A percentile compares a stretch with the other conserved stretches of the same genome.
These are phyloP conservation scores for Drosophila anomalata DNA, from an alignment of 2,888 invertebrate species.

Conservation along the genomic window DNA sequence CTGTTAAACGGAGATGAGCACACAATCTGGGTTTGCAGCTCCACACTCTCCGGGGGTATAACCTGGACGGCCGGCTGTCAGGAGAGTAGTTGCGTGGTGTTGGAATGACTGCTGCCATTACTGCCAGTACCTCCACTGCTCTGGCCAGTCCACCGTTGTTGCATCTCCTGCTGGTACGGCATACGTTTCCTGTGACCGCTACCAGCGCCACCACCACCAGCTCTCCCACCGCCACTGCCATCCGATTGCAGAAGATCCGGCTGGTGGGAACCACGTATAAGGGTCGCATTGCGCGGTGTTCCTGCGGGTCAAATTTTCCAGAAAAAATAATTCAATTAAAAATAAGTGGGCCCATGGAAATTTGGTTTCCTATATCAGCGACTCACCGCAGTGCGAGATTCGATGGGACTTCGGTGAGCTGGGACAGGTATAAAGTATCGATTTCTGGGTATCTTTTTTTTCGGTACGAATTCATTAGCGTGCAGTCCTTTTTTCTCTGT, in stretches of 20 bases:
- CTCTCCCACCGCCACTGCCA: constrained; percentile 55
- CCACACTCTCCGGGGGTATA: constrained; percentile 49
- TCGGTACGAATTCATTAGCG: constrained; percentile 24
- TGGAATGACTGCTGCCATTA: constrained; percentile 17
- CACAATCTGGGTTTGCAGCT: constrained; percentile 55
- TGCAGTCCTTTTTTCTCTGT: neutral
- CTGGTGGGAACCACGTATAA: constrained; percentile 38
- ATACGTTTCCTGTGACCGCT: constrained; percentile 39
- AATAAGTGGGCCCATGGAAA: neutral
- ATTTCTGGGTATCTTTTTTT: constrained; percentile 84
- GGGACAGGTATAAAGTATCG: constrained; percentile 83
- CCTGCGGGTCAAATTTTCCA: constrained; percentile 49
- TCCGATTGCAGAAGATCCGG: constrained; percentile 50
- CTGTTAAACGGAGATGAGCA: constrained; percentile 57
- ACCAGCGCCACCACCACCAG: constrained; percentile 54
- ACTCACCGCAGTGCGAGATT: constrained; percentile 81
- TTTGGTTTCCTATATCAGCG: neutral
- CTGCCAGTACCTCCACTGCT: constrained; percentile 22
- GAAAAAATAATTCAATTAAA: constrained; percentile 9
- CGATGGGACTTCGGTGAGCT: constrained; percentile 82
- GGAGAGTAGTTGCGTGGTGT: constrained; percentile 61
- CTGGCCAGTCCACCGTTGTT: constrained; percentile 52
- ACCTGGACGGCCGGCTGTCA: constrained; percentile 48
- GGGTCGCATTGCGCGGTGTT: constrained; percentile 72
- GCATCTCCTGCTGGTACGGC: constrained; percentile 62